Base-by-base conservation (phyloP, 2,113 vertebrate species). In the Pyxicephalus adspersus region DNA sequence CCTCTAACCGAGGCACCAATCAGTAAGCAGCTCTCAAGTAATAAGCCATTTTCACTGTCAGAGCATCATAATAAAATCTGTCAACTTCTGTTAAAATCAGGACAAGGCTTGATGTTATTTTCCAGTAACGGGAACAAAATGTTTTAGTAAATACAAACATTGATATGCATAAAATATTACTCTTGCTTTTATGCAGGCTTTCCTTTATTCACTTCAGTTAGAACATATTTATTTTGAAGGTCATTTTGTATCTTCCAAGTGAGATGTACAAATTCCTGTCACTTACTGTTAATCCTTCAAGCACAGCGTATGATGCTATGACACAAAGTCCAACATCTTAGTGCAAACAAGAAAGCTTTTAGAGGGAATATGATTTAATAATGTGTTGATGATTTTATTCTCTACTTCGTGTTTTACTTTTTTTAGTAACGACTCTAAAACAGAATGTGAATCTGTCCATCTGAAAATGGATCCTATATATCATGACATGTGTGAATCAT, bases 261-360 rank as follows among this genome's bases (percentile, higher is more conserved):
- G 57, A 25, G 22, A 26, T 64, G 67, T 64, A 81, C 54, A 73
- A 64, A 60, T 76, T 76, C 9, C 16, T 73, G 79, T 74, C 79
- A 73, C 68, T 81, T 64, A 65, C 68, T 17, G 28, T 65, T 81
- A 81, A 73, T 81, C 67, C 20, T 65, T 73, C 78, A 64, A 64
- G 22, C 26, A 52, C 58, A 25, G 50, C 64, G 45, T 73, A 13
- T 74, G 70, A 74, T 13, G 68, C 78, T 38, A 15, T 25, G 18
- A 55, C 50, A 74, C 60, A 64, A 34, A 23, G 64, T 74, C 25
- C 19, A 50, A 31, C 58, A 23, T 71, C 31, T 80, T 55, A 66
- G 16, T 16, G 31, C 67, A 72, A 80, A 64, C 78, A 63, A 55
- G 70, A 80, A 72, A 64, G 67, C 67, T 73, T 73, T 80, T 70